Evolutionary conservation across 2,888 invertebrate genomes (phyloP), one percentile per base, ranked within the genome.

Genomic region (Drosophila phalerata): DNA sequence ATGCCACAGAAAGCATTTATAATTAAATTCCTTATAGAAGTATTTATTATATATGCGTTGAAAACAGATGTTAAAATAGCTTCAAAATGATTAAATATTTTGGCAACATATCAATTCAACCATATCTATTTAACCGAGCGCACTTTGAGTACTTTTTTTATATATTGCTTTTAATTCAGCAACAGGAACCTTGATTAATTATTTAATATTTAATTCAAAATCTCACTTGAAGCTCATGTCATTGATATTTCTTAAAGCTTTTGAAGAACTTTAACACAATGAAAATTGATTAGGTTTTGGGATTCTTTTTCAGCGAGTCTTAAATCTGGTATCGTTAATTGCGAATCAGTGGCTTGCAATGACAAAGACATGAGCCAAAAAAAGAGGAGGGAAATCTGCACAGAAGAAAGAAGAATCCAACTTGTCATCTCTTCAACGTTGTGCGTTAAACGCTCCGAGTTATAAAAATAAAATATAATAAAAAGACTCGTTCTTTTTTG

Each of bases 401-500:
- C 19, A 32, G 38, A 8, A 13, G 19, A 19, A 48, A 9, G 19
- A 68, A 38, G 45, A 30, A 64, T 45, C 11, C 43, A 62, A 60
- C 28, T 53, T 62, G 61, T 42, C 43, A 49, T 42, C 42, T 61
- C 53, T 66, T 47, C 19, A 47, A 22, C 60, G 40, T 69, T 62
- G 17, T 58, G 61, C 25, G 61, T 61, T 76, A 77, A 76, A 73
- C 62, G 69, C 64, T 69, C 57, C 48, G 57, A 63, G 52, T 48
- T 52, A 64, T 56, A 69, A 69, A 69, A 69, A 73, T 77, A 77
- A 60, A 60, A 65, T 17, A 15, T 22, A 62, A 43, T 19, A 48
- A 47, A 55, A 37, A 19, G 40, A 9, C 25, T 40, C 13, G 56
- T 53, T 49, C 67, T 65, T 64, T 45, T 58, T 66, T 42, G 5